Conservation (phyloP, 1,140 invertebrate species). For the Pygmarrhopalites habei region DNA sequence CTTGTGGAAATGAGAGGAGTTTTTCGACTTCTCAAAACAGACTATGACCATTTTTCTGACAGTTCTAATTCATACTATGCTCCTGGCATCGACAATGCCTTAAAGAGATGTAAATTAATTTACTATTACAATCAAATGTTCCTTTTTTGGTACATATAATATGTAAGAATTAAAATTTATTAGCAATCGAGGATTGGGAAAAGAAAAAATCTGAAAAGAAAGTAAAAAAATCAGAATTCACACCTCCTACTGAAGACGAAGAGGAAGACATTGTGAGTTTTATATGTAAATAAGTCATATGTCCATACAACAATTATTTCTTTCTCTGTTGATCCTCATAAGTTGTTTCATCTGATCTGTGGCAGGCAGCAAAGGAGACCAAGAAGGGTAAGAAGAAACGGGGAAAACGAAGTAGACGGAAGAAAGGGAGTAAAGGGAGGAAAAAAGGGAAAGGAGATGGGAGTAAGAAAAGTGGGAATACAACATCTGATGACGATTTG, state of each 20-base stretch:
- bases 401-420: constrained; percentile 1
- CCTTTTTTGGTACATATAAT: too few species aligned
- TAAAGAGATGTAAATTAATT: constrained; percentile 29
- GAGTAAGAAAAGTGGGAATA: background rate
- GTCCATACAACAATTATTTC: too few species aligned
- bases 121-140: too few species aligned
- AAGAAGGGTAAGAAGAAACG: constrained; percentile 23
- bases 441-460: constrained; percentile 17
- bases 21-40: constrained; percentile 30
- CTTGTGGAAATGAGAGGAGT: constrained; percentile 21
- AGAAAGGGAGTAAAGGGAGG: constrained; percentile 11
- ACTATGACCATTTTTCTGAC: constrained; percentile 34
- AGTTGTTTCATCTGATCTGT: too few species aligned
- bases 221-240: background rate
- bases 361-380: constrained; percentile 18
- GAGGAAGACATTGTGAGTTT: too few species aligned
- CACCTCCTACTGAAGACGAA: constrained; percentile 5
- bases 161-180: too few species aligned
- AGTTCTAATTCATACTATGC: constrained; percentile 25
- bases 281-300: too few species aligned
- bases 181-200: constrained; percentile 28
- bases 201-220: constrained; percentile 7
- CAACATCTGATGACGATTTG: constrained; percentile 5
- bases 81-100: constrained; percentile 25
- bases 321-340: too few species aligned